phyloP scores from a whole-genome alignment of 2,113 vertebrate species.

The Upupa epops region DNA sequence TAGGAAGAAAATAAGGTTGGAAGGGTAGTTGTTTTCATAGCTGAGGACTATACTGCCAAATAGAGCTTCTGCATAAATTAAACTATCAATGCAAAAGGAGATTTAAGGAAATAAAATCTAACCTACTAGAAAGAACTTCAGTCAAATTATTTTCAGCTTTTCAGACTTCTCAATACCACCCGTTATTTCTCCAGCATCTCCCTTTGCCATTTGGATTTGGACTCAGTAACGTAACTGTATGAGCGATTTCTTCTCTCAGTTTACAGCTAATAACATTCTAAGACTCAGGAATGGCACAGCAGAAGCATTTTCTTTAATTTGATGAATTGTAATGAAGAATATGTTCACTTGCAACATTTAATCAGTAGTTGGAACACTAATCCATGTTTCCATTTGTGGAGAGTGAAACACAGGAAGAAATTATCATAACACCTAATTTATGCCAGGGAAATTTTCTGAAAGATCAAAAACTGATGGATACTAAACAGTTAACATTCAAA shows the following conservation, averaged over 20 bases:
- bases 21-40: neutral
- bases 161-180: neutral
- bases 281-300: neutral
- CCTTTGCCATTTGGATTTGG: neutral
- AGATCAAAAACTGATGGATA: neutral
- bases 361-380: neutral
- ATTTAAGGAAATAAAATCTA: neutral
- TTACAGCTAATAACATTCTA: neutral
- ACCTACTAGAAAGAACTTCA: neutral
- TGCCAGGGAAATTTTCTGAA: neutral
- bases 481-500: constrained; percentile 32
- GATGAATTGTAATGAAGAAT: neutral
- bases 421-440: neutral
- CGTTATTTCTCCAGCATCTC: neutral
- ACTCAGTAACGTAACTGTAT: neutral
- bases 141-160: neutral
- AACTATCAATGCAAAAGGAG: neutral
- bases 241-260: neutral
- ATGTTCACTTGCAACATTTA: neutral
- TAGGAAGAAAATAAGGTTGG: neutral
- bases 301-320: constrained; percentile 3
- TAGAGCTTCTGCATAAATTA: neutral
- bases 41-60: neutral
- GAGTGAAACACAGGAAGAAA: neutral
- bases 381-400: neutral